Evolutionary conservation across 2,113 vertebrate genomes (phyloP).

Genomic region (Cervus canadensis): DNA sequence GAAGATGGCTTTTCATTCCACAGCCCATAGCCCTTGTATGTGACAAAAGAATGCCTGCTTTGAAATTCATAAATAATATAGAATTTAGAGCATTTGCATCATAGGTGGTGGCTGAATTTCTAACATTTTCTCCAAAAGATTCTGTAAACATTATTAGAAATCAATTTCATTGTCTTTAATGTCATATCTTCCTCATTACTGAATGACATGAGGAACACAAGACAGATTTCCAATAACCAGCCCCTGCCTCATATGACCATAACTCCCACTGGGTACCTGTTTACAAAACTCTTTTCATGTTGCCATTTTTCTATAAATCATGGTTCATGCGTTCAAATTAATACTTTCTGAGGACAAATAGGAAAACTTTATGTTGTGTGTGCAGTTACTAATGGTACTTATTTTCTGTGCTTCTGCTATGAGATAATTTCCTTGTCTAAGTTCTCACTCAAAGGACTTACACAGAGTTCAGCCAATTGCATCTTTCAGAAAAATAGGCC

Average conservation of each 20-base stretch:
- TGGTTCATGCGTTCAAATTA: background rate
- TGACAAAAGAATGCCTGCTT: background rate
- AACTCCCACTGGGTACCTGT: background rate
- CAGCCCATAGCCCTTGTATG: background rate
- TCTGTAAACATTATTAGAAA: background rate
- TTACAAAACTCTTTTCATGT: background rate
- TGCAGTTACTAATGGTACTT: background rate
- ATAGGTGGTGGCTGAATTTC: background rate
- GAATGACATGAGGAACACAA: background rate
- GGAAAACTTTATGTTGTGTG: background rate
- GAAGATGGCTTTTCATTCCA: background rate
- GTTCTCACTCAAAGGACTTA: background rate
- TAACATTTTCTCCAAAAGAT: background rate
- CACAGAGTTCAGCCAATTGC: background rate
- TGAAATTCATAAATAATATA: background rate
- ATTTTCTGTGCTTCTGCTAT: background rate
- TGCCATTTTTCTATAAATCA: background rate
- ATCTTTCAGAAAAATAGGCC: background rate
- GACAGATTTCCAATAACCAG: background rate
- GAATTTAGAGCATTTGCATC: background rate
- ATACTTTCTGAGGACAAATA: background rate
- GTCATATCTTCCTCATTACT: background rate
- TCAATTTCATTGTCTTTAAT: background rate
- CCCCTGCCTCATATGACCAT: background rate
- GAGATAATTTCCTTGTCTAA: background rate